These are phyloP conservation scores for Sebastes kiyomatsui DNA, from an alignment of 2,797 vertebrate genomes.

Conservation along the genomic window DNA sequence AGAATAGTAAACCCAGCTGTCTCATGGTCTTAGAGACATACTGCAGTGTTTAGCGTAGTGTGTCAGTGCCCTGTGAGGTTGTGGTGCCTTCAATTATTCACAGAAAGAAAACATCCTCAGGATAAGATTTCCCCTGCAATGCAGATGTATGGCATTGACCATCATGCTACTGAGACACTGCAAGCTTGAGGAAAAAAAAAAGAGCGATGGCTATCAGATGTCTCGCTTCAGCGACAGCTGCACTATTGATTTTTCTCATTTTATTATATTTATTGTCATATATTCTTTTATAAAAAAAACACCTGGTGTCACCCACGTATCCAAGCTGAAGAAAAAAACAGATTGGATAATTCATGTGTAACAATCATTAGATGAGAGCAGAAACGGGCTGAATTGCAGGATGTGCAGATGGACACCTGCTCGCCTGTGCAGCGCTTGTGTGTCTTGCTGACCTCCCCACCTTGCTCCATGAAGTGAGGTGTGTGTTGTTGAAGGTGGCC, in stretches of 20 bases:
- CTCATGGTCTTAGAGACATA: constrained; percentile 18
- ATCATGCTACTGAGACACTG: constrained; percentile 21
- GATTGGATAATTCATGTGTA: neutral
- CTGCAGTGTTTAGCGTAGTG: constrained; percentile 53
- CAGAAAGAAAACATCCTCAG: constrained; percentile 63
- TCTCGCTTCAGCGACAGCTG: constrained; percentile 27
- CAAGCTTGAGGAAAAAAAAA: constrained; percentile 14
- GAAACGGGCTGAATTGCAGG: neutral
- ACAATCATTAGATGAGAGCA: neutral
- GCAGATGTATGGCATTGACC: constrained; percentile 68
- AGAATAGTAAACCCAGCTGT: constrained; percentile 15
- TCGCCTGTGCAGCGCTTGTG: constrained; percentile 15
- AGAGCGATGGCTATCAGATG: constrained; percentile 20
- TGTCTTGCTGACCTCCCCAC: constrained; percentile 37
- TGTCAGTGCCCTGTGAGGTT: constrained; percentile 54
- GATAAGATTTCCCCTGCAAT: constrained; percentile 74
- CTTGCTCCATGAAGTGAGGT: constrained; percentile 26
- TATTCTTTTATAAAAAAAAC: constrained; percentile 23
- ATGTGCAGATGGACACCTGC: constrained; percentile 14
- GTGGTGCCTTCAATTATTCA: constrained; percentile 72
- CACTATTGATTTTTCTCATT: constrained; percentile 45
- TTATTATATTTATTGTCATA: constrained; percentile 44
- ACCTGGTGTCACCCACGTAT: neutral
- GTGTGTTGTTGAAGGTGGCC: constrained; percentile 45
- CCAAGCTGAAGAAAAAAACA: neutral